phyloP scores from a whole-genome alignment of 2,113 vertebrate species.

The Nibea coibor region DNA sequence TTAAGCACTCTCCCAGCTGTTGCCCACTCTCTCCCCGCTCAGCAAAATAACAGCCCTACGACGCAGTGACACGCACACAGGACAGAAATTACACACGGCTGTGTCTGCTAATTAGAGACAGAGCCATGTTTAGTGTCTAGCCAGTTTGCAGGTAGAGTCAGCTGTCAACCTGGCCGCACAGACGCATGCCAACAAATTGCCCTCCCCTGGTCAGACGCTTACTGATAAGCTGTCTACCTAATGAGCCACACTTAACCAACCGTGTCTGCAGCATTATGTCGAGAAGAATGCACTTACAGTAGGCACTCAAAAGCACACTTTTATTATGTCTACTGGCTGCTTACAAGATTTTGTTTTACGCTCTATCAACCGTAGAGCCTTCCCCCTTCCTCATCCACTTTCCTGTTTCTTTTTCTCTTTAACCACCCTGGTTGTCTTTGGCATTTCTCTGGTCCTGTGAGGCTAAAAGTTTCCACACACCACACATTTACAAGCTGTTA shows the following conservation, averaged over 20 bases:
- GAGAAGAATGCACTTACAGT: slow-evolving; percentile 25
- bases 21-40: slow-evolving; percentile 72
- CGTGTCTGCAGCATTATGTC: slow-evolving; percentile 17
- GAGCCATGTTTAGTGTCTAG: slow-evolving; percentile 43
- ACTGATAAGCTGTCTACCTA: slow-evolving; percentile 39
- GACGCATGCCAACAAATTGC: slow-evolving; percentile 30
- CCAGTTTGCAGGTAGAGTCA: slow-evolving; percentile 59
- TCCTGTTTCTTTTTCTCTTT: slow-evolving; percentile 12
- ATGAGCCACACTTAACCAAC: slow-evolving; percentile 37
- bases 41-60: slow-evolving; percentile 71
- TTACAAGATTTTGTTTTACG: slow-evolving; percentile 33
- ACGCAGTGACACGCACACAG: slow-evolving; percentile 65
- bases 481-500: slow-evolving; percentile 74
- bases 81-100: slow-evolving; percentile 67
- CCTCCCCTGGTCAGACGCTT: slow-evolving; percentile 1
- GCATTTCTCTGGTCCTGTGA: slow-evolving; percentile 42
- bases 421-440: slow-evolving; percentile 56
- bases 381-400: slow-evolving; percentile 19
- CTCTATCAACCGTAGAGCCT: slow-evolving; percentile 8
- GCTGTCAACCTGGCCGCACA: slow-evolving; percentile 31
- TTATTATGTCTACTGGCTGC: slow-evolving; percentile 12
- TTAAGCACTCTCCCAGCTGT: slow-evolving; percentile 80
- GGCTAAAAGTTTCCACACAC: slow-evolving; percentile 61
- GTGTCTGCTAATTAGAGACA: slow-evolving; percentile 72
- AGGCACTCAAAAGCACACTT: slow-evolving; percentile 1